Percentiles rank a stretch among this genome's conserved stretches.
Conservation (phyloP, 1,140 invertebrate genomes). For the Planococcus citri region DNA sequence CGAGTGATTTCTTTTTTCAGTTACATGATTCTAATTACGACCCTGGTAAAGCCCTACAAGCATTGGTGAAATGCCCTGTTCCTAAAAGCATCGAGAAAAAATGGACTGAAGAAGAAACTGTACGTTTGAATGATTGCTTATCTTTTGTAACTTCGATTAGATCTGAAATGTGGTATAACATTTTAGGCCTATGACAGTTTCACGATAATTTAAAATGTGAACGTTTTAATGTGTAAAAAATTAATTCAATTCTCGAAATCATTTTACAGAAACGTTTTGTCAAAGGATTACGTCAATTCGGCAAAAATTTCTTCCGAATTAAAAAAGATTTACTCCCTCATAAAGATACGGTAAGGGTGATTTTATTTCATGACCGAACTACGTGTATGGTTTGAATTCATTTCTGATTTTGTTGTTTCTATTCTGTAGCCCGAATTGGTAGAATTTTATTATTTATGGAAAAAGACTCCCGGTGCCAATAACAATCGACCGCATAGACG, state of each 20-base stretch:
- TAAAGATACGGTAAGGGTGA: constrained; percentile 77
- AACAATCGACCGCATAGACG: constrained; percentile 83
- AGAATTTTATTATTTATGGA: constrained; percentile 99
- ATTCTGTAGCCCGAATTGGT: constrained; percentile 74
- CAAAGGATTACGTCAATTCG: constrained; percentile 92
- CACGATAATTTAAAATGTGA: neutral
- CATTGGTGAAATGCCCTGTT: constrained; percentile 90
- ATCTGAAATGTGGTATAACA: no score
- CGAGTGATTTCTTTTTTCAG: constrained; percentile 35
- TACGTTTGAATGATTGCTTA: constrained; percentile 35
- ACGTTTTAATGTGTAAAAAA: constrained; percentile 11
- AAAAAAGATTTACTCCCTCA: constrained; percentile 89
- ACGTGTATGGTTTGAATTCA: neutral
- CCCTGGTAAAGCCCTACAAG: constrained; percentile 86
- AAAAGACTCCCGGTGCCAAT: constrained; percentile 98
- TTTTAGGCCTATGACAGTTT: constrained; percentile 9
- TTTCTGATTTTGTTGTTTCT: neutral
- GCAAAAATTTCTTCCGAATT: constrained; percentile 98
- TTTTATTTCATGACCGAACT: constrained; percentile 18
- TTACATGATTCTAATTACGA: constrained; percentile 90
- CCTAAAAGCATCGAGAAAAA: constrained; percentile 94
- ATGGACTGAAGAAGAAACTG: constrained; percentile 93
- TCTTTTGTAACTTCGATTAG: neutral
- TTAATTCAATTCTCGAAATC: no score
- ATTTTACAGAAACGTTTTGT: constrained; percentile 76